Percentiles rank a stretch among this genome's conserved stretches.
These are phyloP conservation scores for Okapia johnstoni DNA, from an alignment of 2,113 vertebrate genomes.

Conservation along the genomic window DNA sequence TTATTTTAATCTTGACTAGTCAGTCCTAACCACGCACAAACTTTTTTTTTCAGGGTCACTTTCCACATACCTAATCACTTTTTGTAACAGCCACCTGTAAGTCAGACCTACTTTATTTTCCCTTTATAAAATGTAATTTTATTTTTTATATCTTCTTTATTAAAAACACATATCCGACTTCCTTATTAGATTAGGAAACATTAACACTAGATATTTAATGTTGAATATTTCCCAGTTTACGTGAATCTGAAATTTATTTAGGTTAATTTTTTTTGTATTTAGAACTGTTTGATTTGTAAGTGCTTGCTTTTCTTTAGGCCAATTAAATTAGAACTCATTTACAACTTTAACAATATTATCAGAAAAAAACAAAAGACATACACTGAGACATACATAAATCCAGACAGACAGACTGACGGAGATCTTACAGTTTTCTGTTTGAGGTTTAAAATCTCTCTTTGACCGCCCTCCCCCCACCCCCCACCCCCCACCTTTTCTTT, in stretches of 20 bases:
- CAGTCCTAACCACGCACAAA: too few species aligned
- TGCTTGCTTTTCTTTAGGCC: background rate
- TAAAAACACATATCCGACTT: too few species aligned
- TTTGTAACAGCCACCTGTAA: too few species aligned
- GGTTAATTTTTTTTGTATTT: background rate
- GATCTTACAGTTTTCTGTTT: background rate
- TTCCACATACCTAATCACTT: too few species aligned
- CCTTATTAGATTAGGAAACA: too few species aligned
- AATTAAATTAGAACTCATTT: background rate
- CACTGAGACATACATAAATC: background rate
- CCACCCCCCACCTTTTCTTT: too few species aligned
- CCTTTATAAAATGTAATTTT: too few species aligned
- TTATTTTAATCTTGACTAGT: too few species aligned
- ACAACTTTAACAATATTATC: background rate
- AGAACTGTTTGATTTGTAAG: background rate
- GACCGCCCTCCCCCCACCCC: background rate
- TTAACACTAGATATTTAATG: background rate
- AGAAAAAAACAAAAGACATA: background rate
- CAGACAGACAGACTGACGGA: background rate
- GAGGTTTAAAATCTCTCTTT: background rate
- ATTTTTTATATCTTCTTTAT: too few species aligned
- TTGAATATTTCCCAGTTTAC: background rate
- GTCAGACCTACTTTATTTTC: too few species aligned
- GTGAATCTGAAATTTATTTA: background rate
- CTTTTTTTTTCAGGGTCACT: too few species aligned